Conservation (phyloP, 2,113 vertebrate genomes). For the Fregata magnificens region DNA sequence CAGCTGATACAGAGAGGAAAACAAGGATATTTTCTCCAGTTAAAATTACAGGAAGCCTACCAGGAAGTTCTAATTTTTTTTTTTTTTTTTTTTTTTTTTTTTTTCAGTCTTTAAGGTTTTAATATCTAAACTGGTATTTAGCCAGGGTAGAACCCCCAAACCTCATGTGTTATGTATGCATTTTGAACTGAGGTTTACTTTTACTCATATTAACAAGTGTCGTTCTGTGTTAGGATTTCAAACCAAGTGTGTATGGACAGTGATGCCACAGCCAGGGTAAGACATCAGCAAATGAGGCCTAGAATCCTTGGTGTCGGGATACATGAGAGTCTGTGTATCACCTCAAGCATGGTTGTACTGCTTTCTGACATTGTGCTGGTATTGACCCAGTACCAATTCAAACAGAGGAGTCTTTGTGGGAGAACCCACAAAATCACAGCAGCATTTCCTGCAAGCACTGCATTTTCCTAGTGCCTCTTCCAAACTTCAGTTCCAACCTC, state of each 20-base stretch:
- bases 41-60: not conserved
- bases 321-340: not conserved
- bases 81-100: not conserved
- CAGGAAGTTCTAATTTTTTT: not conserved
- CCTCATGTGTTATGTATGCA: not conserved
- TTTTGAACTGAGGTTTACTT: not conserved
- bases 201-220: not conserved
- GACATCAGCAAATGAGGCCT: not conserved
- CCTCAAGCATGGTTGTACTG: not conserved
- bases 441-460: not conserved
- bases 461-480: not conserved
- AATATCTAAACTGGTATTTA: not conserved
- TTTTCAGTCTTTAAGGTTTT: not conserved
- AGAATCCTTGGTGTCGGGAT: not conserved
- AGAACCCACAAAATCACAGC: not conserved
- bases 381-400: not conserved
- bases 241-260: not conserved
- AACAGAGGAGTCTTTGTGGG: not conserved
- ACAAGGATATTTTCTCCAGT: not conserved
- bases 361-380: not conserved
- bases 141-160: not conserved
- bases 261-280: not conserved
- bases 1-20: not conserved
- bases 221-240: not conserved
- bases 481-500: not conserved